Conservation (phyloP, 1,140 invertebrate species). For the Thaumatotibia leucotreta region DNA sequence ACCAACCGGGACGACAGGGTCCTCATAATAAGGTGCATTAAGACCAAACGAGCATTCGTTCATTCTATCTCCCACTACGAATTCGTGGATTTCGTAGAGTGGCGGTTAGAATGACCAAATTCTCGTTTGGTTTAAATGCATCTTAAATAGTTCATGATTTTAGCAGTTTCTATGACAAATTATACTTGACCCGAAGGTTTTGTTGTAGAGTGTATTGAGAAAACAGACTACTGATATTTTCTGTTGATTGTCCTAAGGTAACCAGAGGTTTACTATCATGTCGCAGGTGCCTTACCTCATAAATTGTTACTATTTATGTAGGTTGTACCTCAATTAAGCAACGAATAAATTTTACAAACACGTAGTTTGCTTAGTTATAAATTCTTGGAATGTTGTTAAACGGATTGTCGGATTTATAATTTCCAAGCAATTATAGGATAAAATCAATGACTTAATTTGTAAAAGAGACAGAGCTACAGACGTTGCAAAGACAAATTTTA, state of each 20-base stretch:
- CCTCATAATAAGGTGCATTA: too few species aligned
- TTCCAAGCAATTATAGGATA: slow-evolving; percentile 19
- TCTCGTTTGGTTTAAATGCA: too few species aligned
- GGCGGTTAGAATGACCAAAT: too few species aligned
- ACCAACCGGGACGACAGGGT: too few species aligned
- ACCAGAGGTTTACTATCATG: slow-evolving; percentile 16
- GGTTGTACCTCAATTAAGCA: slow-evolving; percentile 30
- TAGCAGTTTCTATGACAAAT: too few species aligned
- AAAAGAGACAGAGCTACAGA: neutral
- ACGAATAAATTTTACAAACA: slow-evolving; percentile 16
- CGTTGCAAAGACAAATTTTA: neutral
- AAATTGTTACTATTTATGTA: slow-evolving; percentile 30
- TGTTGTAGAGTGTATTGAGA: too few species aligned
- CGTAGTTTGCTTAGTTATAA: slow-evolving; percentile 3
- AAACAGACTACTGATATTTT: neutral
- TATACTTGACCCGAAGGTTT: too few species aligned
- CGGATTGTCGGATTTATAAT: slow-evolving; percentile 15
- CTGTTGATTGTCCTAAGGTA: slow-evolving; percentile 20
- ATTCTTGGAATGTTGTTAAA: slow-evolving; percentile 4
- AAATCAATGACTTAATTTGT: slow-evolving; percentile 11
- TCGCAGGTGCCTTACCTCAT: slow-evolving; percentile 24
- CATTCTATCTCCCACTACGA: too few species aligned
- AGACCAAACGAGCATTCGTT: too few species aligned
- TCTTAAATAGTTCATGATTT: too few species aligned
- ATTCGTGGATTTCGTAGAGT: too few species aligned